Evolutionary conservation across 2,797 vertebrate genomes (phyloP).

Genomic region (Aotus griseimembra): DNA sequence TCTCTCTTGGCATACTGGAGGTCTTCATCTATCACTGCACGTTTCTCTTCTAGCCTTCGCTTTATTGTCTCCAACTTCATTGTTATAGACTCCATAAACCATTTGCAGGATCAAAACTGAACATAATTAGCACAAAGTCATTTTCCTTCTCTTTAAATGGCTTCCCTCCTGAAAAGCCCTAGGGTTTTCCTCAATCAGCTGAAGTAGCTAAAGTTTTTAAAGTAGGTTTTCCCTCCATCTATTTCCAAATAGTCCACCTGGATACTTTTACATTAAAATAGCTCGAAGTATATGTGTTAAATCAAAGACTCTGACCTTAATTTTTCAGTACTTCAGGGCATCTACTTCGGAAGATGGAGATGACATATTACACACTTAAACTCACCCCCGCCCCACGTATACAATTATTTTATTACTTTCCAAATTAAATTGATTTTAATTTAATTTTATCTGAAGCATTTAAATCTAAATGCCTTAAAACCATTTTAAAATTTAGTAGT

Average conservation of each 20-base stretch:
- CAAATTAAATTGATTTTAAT: slow-evolving; percentile 21
- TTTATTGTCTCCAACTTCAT: neutral
- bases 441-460: neutral
- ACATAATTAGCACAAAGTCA: slow-evolving; percentile 71
- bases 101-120: slow-evolving; percentile 71
- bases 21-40: neutral
- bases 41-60: slow-evolving; percentile 39
- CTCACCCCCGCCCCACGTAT: no score
- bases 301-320: neutral
- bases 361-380: neutral
- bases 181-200: slow-evolving; percentile 67
- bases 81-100: slow-evolving; percentile 34
- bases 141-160: slow-evolving; percentile 76
- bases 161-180: slow-evolving; percentile 75
- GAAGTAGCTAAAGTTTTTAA: neutral
- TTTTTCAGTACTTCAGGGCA: neutral
- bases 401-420: neutral
- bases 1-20: neutral
- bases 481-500: neutral
- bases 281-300: neutral
- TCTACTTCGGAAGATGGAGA: neutral
- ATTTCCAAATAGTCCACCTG: neutral
- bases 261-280: neutral
- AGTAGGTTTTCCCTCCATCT: neutral
- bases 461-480: neutral